Evolutionary conservation across 2,888 invertebrate species (phyloP).

Genomic region (Lithophane semibrunnea): DNA sequence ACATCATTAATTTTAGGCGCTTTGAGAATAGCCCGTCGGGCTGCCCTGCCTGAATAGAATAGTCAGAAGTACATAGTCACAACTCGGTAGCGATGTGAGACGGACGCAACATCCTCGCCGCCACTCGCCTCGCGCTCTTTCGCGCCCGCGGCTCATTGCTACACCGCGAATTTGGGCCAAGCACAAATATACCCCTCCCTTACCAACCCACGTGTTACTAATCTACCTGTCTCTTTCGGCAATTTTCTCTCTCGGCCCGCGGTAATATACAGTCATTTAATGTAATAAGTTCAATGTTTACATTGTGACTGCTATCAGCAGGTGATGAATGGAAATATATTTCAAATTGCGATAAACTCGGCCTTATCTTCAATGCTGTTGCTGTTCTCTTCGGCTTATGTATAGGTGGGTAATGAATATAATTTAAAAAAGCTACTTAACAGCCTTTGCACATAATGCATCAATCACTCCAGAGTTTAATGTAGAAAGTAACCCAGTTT

Average conservation of each 20-base stretch:
- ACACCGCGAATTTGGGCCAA: slow-evolving; percentile 86
- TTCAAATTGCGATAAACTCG: slow-evolving; percentile 66
- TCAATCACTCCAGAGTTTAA: slow-evolving; percentile 17
- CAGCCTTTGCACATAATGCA: slow-evolving; percentile 3
- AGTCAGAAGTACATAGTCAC: slow-evolving; percentile 84
- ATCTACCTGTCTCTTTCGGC: slow-evolving; percentile 74
- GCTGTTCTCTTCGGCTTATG: slow-evolving; percentile 42
- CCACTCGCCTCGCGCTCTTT: slow-evolving; percentile 82
- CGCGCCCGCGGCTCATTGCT: slow-evolving; percentile 81
- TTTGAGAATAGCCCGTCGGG: slow-evolving; percentile 75
- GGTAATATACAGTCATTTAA: slow-evolving; percentile 77
- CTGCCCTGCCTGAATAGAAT: slow-evolving; percentile 79
- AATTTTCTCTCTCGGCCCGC: slow-evolving; percentile 71
- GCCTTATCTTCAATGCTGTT: slow-evolving; percentile 55
- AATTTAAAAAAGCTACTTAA: slow-evolving; percentile 8
- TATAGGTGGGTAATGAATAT: slow-evolving; percentile 65
- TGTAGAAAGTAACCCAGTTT: slow-evolving; percentile 15
- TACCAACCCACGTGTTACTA: slow-evolving; percentile 68
- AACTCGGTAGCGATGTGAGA: slow-evolving; percentile 89
- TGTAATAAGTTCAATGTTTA: slow-evolving; percentile 87
- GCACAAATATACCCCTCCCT: slow-evolving; percentile 77
- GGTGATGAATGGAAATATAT: slow-evolving; percentile 74
- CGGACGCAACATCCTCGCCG: slow-evolving; percentile 82
- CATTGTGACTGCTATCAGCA: slow-evolving; percentile 75
- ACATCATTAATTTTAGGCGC: slow-evolving; percentile 59